These are phyloP conservation scores for Drosophila picticornis DNA, from an alignment of 2,888 invertebrate genomes.

Conservation along the genomic window DNA sequence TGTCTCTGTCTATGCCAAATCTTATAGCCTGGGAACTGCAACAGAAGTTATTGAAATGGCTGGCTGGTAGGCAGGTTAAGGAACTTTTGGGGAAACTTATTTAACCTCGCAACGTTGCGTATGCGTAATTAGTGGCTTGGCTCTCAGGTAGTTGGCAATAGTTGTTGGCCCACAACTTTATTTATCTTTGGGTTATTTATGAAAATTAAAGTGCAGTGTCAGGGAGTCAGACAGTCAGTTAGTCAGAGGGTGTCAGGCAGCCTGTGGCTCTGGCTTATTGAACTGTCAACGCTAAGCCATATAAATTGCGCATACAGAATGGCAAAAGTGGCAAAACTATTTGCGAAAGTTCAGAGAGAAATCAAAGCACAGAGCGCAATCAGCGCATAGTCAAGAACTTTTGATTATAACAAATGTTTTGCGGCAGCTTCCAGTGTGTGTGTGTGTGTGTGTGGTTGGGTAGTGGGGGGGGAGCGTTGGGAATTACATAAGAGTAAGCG, in stretches of 20 bases:
- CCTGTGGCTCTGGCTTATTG: slow-evolving; percentile 63
- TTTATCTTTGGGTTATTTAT: slow-evolving; percentile 67
- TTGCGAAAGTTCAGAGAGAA: slow-evolving; percentile 66
- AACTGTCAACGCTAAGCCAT: slow-evolving; percentile 80
- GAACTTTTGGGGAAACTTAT: slow-evolving; percentile 69
- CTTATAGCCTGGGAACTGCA: slow-evolving; percentile 63
- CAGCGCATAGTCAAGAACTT: slow-evolving; percentile 69
- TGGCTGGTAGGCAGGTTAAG: slow-evolving; percentile 61
- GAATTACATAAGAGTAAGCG: slow-evolving; percentile 24
- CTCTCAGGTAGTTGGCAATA: slow-evolving; percentile 63
- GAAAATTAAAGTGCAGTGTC: slow-evolving; percentile 72
- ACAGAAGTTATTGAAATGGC: slow-evolving; percentile 77
- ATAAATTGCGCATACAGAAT: slow-evolving; percentile 69
- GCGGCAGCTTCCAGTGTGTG: slow-evolving; percentile 26
- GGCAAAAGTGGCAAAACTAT: slow-evolving; percentile 64
- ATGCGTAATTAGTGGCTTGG: slow-evolving; percentile 81
- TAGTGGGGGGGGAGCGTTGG: background rate
- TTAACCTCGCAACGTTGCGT: slow-evolving; percentile 65
- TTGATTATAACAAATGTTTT: slow-evolving; percentile 78
- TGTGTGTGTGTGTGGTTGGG: slow-evolving; percentile 3
- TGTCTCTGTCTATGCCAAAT: slow-evolving; percentile 29
- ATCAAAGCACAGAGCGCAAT: slow-evolving; percentile 69
- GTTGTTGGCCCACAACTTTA: slow-evolving; percentile 53
- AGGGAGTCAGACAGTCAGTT: slow-evolving; percentile 2
- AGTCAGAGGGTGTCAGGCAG: slow-evolving; percentile 1